These are phyloP conservation scores for Nephrotoma guestfalica DNA, from an alignment of 2,888 invertebrate genomes.

Conservation along the genomic window DNA sequence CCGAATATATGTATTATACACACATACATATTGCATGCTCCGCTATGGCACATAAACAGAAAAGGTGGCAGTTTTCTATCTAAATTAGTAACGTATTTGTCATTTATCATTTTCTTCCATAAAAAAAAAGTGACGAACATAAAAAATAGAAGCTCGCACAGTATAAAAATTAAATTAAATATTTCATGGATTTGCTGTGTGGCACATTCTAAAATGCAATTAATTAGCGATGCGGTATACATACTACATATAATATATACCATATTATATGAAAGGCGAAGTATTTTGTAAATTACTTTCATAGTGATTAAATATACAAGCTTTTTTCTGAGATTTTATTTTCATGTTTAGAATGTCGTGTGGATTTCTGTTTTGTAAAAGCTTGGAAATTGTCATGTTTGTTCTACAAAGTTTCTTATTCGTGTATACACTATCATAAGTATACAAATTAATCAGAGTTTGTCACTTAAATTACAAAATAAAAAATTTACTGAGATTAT, in stretches of 20 bases:
- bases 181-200: neutral
- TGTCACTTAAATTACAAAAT: neutral
- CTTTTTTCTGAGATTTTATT: neutral
- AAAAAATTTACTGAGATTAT: neutral
- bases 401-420: neutral
- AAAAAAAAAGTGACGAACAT: neutral
- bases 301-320: too few species aligned
- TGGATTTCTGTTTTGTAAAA: neutral
- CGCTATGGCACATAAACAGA: neutral
- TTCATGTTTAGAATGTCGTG: neutral
- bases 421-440: neutral
- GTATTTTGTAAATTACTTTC: too few species aligned
- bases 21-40: neutral
- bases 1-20: neutral
- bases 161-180: neutral
- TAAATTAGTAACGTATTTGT: neutral
- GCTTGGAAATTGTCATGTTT: neutral
- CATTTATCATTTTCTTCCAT: neutral
- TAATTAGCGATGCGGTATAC: neutral
- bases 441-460: neutral
- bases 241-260: neutral
- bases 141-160: neutral
- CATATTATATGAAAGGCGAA: too few species aligned
- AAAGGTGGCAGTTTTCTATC: neutral
- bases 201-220: neutral